Evolutionary conservation across 2,113 vertebrate species (phyloP).

Genomic region (Etheostoma spectabile): DNA sequence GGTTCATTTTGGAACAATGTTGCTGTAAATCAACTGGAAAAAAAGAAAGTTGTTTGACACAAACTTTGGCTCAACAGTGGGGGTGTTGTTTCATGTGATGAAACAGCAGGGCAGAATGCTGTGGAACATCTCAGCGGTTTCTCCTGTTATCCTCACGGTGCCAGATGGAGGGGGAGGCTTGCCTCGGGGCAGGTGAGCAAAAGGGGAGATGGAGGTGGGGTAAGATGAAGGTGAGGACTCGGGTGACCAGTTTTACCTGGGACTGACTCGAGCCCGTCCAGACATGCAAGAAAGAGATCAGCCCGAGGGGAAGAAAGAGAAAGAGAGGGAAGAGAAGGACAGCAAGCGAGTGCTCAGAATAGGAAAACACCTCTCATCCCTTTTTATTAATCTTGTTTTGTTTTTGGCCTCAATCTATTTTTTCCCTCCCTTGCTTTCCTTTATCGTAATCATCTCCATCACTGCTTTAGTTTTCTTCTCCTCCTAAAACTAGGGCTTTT

Average conservation of each 20-base stretch:
- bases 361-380: constrained; percentile 43
- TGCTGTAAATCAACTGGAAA: constrained; percentile 42
- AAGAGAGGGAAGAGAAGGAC: constrained; percentile 46
- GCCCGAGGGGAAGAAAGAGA: constrained; percentile 55
- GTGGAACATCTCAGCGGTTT: constrained; percentile 40
- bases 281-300: constrained; percentile 69
- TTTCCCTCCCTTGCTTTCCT: neutral
- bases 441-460: constrained; percentile 65
- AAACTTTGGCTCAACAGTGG: constrained; percentile 62
- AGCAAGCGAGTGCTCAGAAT: constrained; percentile 34
- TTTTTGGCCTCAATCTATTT: neutral
- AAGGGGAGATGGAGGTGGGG: constrained; percentile 72
- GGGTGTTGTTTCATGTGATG: constrained; percentile 64
- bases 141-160: constrained; percentile 57
- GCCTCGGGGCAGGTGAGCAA: constrained; percentile 76
- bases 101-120: constrained; percentile 54
- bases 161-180: constrained; percentile 59
- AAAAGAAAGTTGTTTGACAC: constrained; percentile 50
- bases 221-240: constrained; percentile 71
- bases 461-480: constrained; percentile 20
- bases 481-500: neutral
- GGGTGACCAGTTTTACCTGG: constrained; percentile 82
- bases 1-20: constrained; percentile 51
- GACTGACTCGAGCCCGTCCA: constrained; percentile 74
- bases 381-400: constrained; percentile 35